Conservation (phyloP, 2,797 vertebrate species). For the Crenuchus spilurus region DNA sequence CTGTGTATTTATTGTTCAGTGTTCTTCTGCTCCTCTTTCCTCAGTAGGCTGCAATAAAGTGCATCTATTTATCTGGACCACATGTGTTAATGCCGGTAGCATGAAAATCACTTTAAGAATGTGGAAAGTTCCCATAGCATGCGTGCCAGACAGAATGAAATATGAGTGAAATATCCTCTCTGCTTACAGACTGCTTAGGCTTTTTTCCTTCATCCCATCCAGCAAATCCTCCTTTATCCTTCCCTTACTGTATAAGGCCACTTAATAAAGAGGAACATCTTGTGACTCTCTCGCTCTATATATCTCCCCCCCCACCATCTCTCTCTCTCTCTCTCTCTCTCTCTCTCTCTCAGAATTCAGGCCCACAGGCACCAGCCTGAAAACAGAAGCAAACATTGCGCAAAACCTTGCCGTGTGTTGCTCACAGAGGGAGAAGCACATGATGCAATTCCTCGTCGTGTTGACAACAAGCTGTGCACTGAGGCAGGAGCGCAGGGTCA, state of each 20-base stretch:
- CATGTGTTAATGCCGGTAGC: neutral
- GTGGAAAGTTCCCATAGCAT: neutral
- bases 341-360: slow-evolving; percentile 39
- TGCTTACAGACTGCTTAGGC: neutral
- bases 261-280: slow-evolving; percentile 65
- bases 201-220: neutral
- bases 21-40: too few relatives aligned
- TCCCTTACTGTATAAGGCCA: slow-evolving; percentile 62
- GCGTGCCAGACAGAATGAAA: neutral
- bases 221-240: slow-evolving; percentile 22
- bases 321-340: slow-evolving; percentile 61
- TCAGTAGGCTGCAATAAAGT: too few relatives aligned
- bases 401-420: slow-evolving; percentile 63
- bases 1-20: too few relatives aligned
- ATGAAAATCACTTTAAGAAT: neutral
- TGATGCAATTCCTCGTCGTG: slow-evolving; percentile 68
- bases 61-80: too few relatives aligned
- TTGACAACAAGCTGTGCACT: slow-evolving; percentile 70
- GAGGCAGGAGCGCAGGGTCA: slow-evolving; percentile 56
- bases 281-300: slow-evolving; percentile 64
- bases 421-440: slow-evolving; percentile 62
- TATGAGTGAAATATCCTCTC: slow-evolving; percentile 3
- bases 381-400: slow-evolving; percentile 73
- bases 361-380: slow-evolving; percentile 62
- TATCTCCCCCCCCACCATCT: neutral